Base-by-base conservation (phyloP, 2,888 invertebrate genomes). In the Chrysina gloriosa region DNA sequence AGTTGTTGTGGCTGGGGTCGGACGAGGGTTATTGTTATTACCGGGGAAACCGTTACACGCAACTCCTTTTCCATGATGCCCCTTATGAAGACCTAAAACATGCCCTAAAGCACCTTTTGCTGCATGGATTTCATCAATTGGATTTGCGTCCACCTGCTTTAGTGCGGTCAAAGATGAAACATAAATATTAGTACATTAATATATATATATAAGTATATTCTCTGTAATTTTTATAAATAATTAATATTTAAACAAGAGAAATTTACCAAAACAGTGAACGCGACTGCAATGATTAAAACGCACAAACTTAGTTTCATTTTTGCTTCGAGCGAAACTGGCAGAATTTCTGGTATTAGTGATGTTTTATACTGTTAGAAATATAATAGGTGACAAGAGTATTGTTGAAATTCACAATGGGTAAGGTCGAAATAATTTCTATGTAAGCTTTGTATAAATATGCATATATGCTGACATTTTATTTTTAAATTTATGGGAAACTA, bases 11-110 rank as follows among this genome's bases (percentile, higher is more conserved):
- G 27, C 25, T 2, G 25, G 42, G 3, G 56, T 23, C 14, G 25
- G n/a, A n/a, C n/a, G n/a, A 11, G 25, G 9, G n/a, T 36, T 56
- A 11, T 36, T 54, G 19, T 54, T 54, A 1, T 29, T 29, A 7
- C 27, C 23, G 3, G 36, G 36, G 27, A 42, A 42, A 9, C 58
- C 42, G n/a, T 61, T 61, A 4, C 58, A 61, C 27, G 14, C 58
- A 27, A 19, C 58, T 6, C 58, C 58, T 16, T 19, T 42, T 3
- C 14, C 16, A 14, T 29, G 42, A 11, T 39, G 25, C 3, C 16
- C 39, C 7, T 27, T 61, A 11, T 61, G 42, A 6, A 61, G 16
- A 16, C 58, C 58, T 7, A 61, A 61, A 3, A 42, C 29, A 5
- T 61, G 58, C 5, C 27, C 42, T 4, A 61, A 16, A 16, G 27